A percentile compares a stretch with the other conserved stretches of the same genome.
Conservation (phyloP, 2,113 vertebrate genomes). For the Saguinus imperator region DNA sequence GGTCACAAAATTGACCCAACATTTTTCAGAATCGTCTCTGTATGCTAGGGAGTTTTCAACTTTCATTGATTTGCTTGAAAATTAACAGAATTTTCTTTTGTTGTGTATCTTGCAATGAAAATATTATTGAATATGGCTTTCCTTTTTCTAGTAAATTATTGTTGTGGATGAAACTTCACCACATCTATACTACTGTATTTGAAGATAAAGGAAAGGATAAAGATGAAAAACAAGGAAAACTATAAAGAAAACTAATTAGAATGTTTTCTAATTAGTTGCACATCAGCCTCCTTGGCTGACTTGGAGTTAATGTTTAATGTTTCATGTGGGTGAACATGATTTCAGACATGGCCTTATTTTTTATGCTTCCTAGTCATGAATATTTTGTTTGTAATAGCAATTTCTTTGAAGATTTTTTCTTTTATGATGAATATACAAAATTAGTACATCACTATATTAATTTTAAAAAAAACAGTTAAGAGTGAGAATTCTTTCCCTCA, state of each 20-base stretch:
- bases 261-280: not conserved
- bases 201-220: not conserved
- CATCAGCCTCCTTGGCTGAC: not conserved
- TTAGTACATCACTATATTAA: not conserved
- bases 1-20: not conserved
- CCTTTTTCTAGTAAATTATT: not conserved
- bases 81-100: not conserved
- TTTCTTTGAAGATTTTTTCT: not conserved
- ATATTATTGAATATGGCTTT: not conserved
- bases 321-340: not conserved
- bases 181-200: not conserved
- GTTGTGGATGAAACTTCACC: not conserved
- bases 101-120: not conserved
- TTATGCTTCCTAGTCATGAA: not conserved
- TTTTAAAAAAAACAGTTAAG: not conserved
- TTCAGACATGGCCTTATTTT: constrained; percentile 37
- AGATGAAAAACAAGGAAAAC: not conserved
- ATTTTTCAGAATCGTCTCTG: not conserved
- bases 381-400: not conserved
- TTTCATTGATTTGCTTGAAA: not conserved
- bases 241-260: not conserved
- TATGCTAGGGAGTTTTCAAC: not conserved
- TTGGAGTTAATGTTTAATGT: not conserved
- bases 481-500: not conserved
- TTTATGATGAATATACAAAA: not conserved